Base-by-base conservation (phyloP, 1,140 invertebrate genomes). In the Aporrectodea caliginosa region DNA sequence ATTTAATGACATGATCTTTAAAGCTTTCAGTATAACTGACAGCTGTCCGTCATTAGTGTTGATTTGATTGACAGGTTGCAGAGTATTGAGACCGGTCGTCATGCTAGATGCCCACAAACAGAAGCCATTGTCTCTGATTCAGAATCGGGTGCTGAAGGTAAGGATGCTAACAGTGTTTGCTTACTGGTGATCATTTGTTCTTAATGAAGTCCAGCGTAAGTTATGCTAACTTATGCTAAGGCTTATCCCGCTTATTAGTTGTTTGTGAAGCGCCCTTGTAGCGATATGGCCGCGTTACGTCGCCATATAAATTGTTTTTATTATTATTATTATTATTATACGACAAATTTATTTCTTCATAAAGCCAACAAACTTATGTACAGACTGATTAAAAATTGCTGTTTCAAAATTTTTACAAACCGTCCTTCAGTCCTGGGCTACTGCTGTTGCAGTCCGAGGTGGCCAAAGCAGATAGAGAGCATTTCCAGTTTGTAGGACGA, bases 11-110 rank as follows among this genome's bases (percentile, higher is more conserved):
- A 12, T 58, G 43, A 12, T 58, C 22, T 58, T 58, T 58, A 6
- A 58, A 12, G 6, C 22, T 58, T 6, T 12, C 43, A 12, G 43
- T 12, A 22, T 58, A 58, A 58, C 43, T 58, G 43, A 58, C 22
- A 58, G 43, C 6, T 22, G 6, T 12, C 6, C 43, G 43, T 22
- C 6, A 58, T 58, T 22, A 12, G 22, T 58, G 6, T 58, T 6
- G 43, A 12, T 22, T 58, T 58, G 43, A 12, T 58, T 16, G 22
- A 29, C 1, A 76, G 75, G 27, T n/a, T 76, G 16, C 75, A 76
- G 35, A 76, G 75, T 68, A 6, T 76, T 32, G 43, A 68, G 27
- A 76, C 75, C 2, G 75, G 75, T 0, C 33, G 35, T 32, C 75
- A 76, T 27, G 29, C 34, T 2, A 76, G 43, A 43, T 76, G 75